Percentiles rank a stretch among this genome's conserved stretches.
These are phyloP conservation scores for Tinea pellionella DNA, from an alignment of 2,888 invertebrate species.

Conservation along the genomic window DNA sequence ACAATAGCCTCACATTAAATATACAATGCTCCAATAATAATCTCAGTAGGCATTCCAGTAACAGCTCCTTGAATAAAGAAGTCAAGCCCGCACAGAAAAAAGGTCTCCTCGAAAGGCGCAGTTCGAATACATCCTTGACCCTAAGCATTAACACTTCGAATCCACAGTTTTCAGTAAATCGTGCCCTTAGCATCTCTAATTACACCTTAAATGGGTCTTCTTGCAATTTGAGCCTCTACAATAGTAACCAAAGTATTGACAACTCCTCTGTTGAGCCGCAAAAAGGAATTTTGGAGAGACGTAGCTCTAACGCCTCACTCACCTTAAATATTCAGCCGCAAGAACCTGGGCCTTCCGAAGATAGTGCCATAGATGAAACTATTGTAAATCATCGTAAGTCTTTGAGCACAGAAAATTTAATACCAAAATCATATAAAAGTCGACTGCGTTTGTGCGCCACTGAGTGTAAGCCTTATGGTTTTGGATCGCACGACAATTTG, in stretches of 20 bases:
- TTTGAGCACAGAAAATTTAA: conserved; percentile 71
- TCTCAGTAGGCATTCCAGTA: conserved; percentile 38
- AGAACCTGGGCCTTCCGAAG: neutral
- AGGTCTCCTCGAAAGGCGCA: conserved; percentile 84
- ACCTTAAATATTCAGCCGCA: conserved; percentile 61
- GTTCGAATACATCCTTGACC: conserved; percentile 91
- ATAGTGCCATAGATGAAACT: conserved; percentile 1
- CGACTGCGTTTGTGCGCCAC: conserved; percentile 32
- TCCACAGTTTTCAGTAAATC: conserved; percentile 46
- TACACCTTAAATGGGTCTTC: conserved; percentile 63
- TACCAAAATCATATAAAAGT: conserved; percentile 45
- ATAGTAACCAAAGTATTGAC: conserved; percentile 61
- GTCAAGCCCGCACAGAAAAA: conserved; percentile 63
- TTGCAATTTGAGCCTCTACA: conserved; percentile 57
- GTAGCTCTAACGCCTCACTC: conserved; percentile 91
- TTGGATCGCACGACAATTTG: conserved; percentile 64
- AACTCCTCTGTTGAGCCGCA: conserved; percentile 49
- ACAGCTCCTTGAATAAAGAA: conserved; percentile 47
- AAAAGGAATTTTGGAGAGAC: conserved; percentile 82
- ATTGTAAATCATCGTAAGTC: conserved; percentile 61
- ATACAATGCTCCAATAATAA: conserved; percentile 57
- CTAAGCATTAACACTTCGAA: conserved; percentile 71
- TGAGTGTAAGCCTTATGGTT: conserved; percentile 22
- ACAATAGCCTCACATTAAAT: conserved; percentile 87
- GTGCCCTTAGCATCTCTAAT: conserved; percentile 60